Evolutionary conservation across 2,888 invertebrate species (phyloP).

Genomic region (Tipula helvola): DNA sequence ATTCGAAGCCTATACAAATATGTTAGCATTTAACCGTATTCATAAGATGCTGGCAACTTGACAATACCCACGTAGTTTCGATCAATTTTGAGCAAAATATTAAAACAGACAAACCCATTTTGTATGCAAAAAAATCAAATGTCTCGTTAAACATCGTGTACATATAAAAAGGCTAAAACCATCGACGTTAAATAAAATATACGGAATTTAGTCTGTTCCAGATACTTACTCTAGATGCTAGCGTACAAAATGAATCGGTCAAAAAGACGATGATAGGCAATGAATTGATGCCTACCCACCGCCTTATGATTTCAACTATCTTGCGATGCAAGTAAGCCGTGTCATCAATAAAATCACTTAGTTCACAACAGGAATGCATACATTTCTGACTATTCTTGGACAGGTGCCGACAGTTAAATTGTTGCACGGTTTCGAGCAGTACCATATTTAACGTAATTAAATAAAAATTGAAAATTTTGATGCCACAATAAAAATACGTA

Average conservation of each 20-base stretch:
- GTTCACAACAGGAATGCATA: neutral
- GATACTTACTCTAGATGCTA: neutral
- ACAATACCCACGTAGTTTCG: neutral
- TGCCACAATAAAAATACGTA: neutral
- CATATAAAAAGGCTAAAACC: neutral
- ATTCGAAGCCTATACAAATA: neutral
- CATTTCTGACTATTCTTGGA: neutral
- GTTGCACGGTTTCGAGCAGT: neutral
- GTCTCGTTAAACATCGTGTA: neutral
- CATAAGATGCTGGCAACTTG: neutral
- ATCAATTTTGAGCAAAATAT: neutral
- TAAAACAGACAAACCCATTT: neutral
- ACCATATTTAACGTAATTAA: neutral
- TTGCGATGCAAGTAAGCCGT: neutral
- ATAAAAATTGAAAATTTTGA: neutral
- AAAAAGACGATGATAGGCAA: neutral
- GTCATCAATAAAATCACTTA: neutral
- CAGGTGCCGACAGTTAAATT: neutral
- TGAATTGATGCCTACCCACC: neutral
- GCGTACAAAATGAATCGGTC: neutral
- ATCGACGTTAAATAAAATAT: neutral
- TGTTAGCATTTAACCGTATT: neutral
- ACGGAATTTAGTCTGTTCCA: neutral
- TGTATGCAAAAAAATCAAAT: neutral
- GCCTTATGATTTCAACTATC: neutral